Evolutionary conservation across 2,113 vertebrate species (phyloP).

Genomic region (Oryzias curvinotus): DNA sequence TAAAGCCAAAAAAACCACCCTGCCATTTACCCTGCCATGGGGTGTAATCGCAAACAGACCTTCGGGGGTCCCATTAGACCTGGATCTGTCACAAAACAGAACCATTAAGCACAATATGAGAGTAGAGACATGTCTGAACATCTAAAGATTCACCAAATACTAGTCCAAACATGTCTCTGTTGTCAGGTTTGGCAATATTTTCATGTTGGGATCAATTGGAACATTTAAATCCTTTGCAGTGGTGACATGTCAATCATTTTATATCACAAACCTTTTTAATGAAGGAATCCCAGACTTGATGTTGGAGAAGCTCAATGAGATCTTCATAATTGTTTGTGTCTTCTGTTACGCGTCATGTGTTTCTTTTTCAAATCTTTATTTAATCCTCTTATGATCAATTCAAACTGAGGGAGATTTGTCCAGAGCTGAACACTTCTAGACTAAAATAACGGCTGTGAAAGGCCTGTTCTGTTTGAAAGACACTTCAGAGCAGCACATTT

Average conservation of each 20-base stretch:
- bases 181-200: slow-evolving; percentile 6
- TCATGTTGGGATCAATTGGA: slow-evolving; percentile 41
- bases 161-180: slow-evolving; percentile 12
- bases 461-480: slow-evolving; percentile 36
- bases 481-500: slow-evolving; percentile 31
- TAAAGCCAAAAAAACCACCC: too few relatives aligned
- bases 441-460: slow-evolving; percentile 40
- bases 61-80: too few relatives aligned
- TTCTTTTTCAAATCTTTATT: slow-evolving; percentile 6
- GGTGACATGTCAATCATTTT: slow-evolving; percentile 44
- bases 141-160: not conserved
- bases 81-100: too few relatives aligned
- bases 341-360: slow-evolving; percentile 24
- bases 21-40: too few relatives aligned
- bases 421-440: slow-evolving; percentile 48
- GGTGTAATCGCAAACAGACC: too few relatives aligned
- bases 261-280: slow-evolving; percentile 39
- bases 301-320: slow-evolving; percentile 27
- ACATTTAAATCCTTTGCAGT: slow-evolving; percentile 26
- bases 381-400: slow-evolving; percentile 22
- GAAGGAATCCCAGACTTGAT: slow-evolving; percentile 27
- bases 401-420: slow-evolving; percentile 28
- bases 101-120: too few relatives aligned
- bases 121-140: too few relatives aligned
- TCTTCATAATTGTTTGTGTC: slow-evolving; percentile 37